These are phyloP conservation scores for Mugil cephalus DNA, from an alignment of 2,113 vertebrate genomes.

Conservation along the genomic window DNA sequence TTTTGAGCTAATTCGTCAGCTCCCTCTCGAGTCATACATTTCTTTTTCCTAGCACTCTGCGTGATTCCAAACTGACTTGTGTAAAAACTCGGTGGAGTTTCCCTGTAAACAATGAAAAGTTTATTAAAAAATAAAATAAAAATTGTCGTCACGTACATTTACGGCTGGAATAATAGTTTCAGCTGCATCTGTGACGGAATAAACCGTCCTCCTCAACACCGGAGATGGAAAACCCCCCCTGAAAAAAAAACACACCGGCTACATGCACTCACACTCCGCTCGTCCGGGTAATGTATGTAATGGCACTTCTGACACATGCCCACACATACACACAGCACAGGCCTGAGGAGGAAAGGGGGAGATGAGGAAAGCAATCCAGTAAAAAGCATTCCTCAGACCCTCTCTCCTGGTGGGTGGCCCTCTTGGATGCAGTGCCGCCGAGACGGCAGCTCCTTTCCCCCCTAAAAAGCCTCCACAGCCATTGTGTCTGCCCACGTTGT, in stretches of 20 bases:
- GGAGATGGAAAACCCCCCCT: conserved; percentile 38
- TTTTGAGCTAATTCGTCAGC: background rate
- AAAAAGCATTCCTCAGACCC: conserved; percentile 78
- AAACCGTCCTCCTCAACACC: conserved; percentile 11
- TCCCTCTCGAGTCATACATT: background rate
- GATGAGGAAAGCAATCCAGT: conserved; percentile 66
- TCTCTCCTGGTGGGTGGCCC: conserved; percentile 78
- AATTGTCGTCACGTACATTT: too few relatives aligned
- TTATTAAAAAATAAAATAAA: too few relatives aligned
- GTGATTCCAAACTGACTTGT: too few relatives aligned
- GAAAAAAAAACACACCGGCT: conserved; percentile 18
- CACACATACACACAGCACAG: conserved; percentile 35
- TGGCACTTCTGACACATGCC: conserved; percentile 31
- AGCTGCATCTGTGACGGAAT: background rate
- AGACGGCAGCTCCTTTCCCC: conserved; percentile 17
- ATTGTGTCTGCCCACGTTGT: conserved; percentile 24
- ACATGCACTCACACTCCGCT: conserved; percentile 7
- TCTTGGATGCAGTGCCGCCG: conserved; percentile 28
- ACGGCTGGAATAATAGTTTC: background rate
- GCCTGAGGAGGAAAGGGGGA: conserved; percentile 10
- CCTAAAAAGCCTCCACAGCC: conserved; percentile 23
- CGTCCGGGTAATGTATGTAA: conserved; percentile 35
- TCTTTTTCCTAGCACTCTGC: too few relatives aligned
- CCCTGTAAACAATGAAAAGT: background rate
- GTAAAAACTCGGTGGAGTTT: background rate